Evolutionary conservation across 2,888 invertebrate species (phyloP).

Genomic region (Alcis repandata): DNA sequence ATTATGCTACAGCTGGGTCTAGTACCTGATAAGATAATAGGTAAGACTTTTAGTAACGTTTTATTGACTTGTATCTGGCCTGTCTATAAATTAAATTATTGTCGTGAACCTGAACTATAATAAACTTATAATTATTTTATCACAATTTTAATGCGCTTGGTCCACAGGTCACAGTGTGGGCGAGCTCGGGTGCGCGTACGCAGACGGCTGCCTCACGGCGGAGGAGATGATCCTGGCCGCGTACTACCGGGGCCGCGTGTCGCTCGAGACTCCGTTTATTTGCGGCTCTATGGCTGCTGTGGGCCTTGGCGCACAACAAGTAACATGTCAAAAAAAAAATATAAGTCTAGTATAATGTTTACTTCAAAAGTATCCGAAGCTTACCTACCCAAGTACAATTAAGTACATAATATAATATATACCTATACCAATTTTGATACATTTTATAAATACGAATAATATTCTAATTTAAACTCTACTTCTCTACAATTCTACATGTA

Average conservation of each 20-base stretch:
- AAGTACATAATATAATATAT: too few relatives aligned
- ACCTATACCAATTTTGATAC: too few relatives aligned
- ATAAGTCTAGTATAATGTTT: too few relatives aligned
- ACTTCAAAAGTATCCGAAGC: too few relatives aligned
- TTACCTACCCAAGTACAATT: too few relatives aligned
- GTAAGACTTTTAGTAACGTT: slow-evolving; percentile 74
- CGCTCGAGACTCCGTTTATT: slow-evolving; percentile 87
- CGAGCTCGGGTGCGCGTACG: slow-evolving; percentile 96
- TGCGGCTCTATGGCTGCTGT: slow-evolving; percentile 94
- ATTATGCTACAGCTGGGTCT: slow-evolving; percentile 35
- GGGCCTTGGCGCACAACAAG: slow-evolving; percentile 86
- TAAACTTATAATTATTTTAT: background rate
- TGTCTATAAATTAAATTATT: too few relatives aligned
- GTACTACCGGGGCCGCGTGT: slow-evolving; percentile 91
- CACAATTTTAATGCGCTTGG: background rate
- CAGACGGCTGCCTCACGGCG: slow-evolving; percentile 93
- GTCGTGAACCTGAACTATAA: too few relatives aligned
- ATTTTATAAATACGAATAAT: too few relatives aligned
- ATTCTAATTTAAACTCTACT: too few relatives aligned
- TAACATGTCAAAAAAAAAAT: too few relatives aligned
- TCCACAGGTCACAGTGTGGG: slow-evolving; percentile 86
- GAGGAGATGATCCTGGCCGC: slow-evolving; percentile 93
- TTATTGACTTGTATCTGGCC: too few relatives aligned
- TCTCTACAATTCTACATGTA: too few relatives aligned
- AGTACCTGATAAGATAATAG: slow-evolving; percentile 60